phyloP scores from a whole-genome alignment of 2,888 invertebrate species.

The Drosophila macrospina region DNA sequence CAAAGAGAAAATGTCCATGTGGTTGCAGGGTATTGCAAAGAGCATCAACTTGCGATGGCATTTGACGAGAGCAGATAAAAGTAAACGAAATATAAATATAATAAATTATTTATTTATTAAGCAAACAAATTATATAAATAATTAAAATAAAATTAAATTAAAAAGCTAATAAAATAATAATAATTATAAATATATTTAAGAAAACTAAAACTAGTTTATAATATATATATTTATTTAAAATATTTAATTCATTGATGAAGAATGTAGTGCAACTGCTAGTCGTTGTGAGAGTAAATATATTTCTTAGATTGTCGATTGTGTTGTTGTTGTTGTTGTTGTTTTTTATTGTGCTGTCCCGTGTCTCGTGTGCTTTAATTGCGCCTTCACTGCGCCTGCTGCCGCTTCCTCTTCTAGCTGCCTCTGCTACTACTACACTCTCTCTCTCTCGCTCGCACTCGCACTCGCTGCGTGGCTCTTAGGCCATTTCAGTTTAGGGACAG shows the following conservation, averaged over 20 bases:
- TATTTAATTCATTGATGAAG: too few relatives aligned
- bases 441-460: conserved; percentile 1
- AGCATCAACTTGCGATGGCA: background rate
- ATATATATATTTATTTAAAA: too few relatives aligned
- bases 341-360: conserved; percentile 62
- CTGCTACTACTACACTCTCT: too few relatives aligned
- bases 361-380: conserved; percentile 77
- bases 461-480: conserved; percentile 12
- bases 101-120: background rate
- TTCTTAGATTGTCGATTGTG: conserved; percentile 42
- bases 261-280: conserved; percentile 26
- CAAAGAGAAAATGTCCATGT: conserved; percentile 12
- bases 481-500: conserved; percentile 49
- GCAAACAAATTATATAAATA: background rate
- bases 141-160: background rate
- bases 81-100: background rate
- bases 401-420: background rate
- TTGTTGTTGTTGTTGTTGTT: conserved; percentile 43
- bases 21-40: conserved; percentile 29
- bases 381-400: conserved; percentile 56
- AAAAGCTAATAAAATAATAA: too few relatives aligned
- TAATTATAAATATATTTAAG: too few relatives aligned
- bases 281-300: background rate
- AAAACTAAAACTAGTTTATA: too few relatives aligned
- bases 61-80: background rate